Evolutionary conservation across 2,888 invertebrate species (phyloP), one percentile per base, ranked within the genome.

Genomic region (Stenoptilia bipunctidactyla): DNA sequence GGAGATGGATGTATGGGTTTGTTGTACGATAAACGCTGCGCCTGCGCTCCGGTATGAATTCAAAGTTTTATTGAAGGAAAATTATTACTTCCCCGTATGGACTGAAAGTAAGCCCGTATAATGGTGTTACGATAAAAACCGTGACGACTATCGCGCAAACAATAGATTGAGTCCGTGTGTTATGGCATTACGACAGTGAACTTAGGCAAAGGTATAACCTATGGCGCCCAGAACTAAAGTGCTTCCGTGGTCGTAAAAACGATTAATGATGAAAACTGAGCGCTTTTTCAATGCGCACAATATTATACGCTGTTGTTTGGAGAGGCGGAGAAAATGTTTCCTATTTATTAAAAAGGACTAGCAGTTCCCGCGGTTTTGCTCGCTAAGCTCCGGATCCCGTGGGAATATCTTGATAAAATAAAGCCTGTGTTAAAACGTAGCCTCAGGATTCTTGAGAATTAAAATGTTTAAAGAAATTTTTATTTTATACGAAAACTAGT

Each of bases 21-120:
- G 56, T 58, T 25, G 25, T 6, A 25, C 30, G 30, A 30, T 30
- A 25, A 25, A 30, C n/a, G 6, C 6, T 30, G 30, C n/a, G 30
- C 30, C 6, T 9, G n/a, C 9, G n/a, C 30, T 2, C 3, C 30
- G 30, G 9, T 30, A n/a, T 58, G 48, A 50, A 59, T 55, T 60
- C 57, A 52, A 58, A 56, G 60, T 70, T 71, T 70, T 72, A 72
- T 68, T 65, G 58, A 58, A 50, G 58, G 30, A 30, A 58, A 63
- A 59, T 70, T 66, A 70, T 71, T 62, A 59, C 68, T 73, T 65
- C 65, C 61, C 59, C 56, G 54, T 52, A 53, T 45, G 49, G 49
- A 51, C 46, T 47, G 44, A 46, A 49, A 45, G 45, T 45, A 46
- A 45, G 38, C n/a, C 12, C 30, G 10, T 12, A 30, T 30, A 25